phyloP scores from a whole-genome alignment of 2,797 vertebrate genomes.

The Ispidina picta region DNA sequence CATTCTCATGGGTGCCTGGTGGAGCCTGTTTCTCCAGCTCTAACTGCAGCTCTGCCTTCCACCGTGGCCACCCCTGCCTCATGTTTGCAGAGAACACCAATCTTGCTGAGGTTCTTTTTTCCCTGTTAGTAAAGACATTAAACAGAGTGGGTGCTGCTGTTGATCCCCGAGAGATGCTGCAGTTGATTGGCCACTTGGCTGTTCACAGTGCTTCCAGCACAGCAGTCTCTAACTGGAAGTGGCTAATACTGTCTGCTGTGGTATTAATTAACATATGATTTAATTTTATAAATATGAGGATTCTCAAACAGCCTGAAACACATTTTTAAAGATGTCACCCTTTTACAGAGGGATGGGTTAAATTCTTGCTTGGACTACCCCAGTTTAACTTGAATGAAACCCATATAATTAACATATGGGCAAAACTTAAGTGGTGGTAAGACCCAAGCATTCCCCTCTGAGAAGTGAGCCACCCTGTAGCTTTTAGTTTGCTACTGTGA shows the following conservation, averaged over 20 bases:
- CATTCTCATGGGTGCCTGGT: background rate
- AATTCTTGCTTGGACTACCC: background rate
- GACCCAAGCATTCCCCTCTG: background rate
- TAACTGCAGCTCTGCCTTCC: background rate
- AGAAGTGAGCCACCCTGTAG: background rate
- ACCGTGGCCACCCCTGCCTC: rapidly evolving
- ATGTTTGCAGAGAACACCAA: rapidly evolving
- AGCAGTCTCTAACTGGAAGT: background rate
- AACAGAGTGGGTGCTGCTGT: background rate
- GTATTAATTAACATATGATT: background rate
- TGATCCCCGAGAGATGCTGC: background rate
- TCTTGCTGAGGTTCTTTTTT: background rate
- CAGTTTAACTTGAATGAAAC: background rate
- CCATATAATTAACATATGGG: background rate
- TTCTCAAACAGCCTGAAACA: background rate
- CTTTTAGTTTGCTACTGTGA: background rate
- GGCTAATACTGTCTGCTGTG: background rate
- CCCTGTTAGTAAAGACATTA: background rate
- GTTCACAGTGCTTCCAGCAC: background rate
- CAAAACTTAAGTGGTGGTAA: background rate
- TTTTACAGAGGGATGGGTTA: background rate
- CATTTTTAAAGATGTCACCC: background rate
- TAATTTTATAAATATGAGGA: background rate
- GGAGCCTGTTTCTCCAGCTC: background rate
- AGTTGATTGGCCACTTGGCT: background rate